Evolutionary conservation across 1,140 invertebrate species (phyloP), one percentile per base, ranked within the genome.

Genomic region (Condylostylus longicornis): DNA sequence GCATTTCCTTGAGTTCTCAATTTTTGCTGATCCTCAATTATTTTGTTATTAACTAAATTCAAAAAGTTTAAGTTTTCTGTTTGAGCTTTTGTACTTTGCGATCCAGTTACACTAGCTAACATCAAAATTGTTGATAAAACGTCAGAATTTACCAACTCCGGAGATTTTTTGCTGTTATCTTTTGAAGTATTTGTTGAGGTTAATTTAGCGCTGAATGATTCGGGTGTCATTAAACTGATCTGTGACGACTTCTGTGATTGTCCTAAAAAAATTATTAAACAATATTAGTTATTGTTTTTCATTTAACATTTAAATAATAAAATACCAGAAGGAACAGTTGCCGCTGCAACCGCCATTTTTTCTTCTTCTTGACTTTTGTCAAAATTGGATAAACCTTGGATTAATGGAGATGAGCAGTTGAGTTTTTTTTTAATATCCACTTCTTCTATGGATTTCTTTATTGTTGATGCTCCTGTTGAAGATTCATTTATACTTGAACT

Each of bases 131-230:
- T 61, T 18, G 54, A 46, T 18, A 55, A 27, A 5, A 61, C 58
- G n/a, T 58, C 54, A 3, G 48, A 50, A 29, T 55, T 54, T 10
- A 61, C 57, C 23, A 43, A 32, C 33, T 51, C 42, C 6, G 46
- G 38, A 25, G 38, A 40, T 27, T 45, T 40, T 38, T 42, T 38
- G 12, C 27, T 19, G 15, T 12, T 34, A 18, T 10, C 4, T 27
- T 27, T 27, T n/a, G n/a, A n/a, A n/a, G n/a, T 67, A 8, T 65
- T 65, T 1, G 73, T 67, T 8, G 74, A 79, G 2, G 73, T 67
- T 27, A 68, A 81, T 62, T 73, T 83, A 48, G n/a, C n/a, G n/a
- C n/a, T n/a, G n/a, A 90, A 93, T 5, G 82, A 84, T 57, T 90
- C 84, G 0, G 87, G 86, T 2, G 85, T 87, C 71, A 93, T 80